phyloP scores from a whole-genome alignment of 37 sponge, comb jelly and placozoan species.

The Cliona cf. orientalis region DNA sequence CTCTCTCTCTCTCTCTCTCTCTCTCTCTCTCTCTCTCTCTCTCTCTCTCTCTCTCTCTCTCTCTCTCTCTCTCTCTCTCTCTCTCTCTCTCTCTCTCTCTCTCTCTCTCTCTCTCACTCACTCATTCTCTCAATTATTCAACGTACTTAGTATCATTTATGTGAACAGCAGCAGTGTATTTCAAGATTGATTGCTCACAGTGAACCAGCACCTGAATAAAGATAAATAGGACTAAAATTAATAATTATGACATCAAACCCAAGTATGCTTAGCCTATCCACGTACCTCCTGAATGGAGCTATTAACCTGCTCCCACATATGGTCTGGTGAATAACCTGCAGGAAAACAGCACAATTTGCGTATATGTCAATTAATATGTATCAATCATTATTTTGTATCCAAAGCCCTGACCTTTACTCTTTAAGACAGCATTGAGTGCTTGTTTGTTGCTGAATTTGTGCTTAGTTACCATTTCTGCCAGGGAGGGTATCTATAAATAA shows the following conservation, averaged over 20 bases:
- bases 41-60: too few species aligned
- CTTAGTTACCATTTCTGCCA: constrained; percentile 5
- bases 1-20: too few species aligned
- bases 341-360: too few species aligned
- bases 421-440: constrained; percentile 34
- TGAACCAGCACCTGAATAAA: constrained; percentile 18
- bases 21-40: too few species aligned
- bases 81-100: too few species aligned
- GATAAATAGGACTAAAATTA: not conserved
- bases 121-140: too few species aligned
- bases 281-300: constrained; percentile 20
- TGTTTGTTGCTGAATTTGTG: constrained; percentile 52
- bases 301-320: constrained; percentile 33
- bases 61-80: too few species aligned
- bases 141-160: too few species aligned
- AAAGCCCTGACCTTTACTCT: constrained; percentile 27
- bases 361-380: not conserved
- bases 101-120: too few species aligned
- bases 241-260: not conserved
- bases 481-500: constrained; percentile 51
- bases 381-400: not conserved
- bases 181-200: constrained; percentile 10
- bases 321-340: constrained; percentile 23
- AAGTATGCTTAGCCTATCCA: not conserved
- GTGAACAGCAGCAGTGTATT: not conserved